Conservation (phyloP, 2,888 invertebrate genomes). For the Unio delphinus region DNA sequence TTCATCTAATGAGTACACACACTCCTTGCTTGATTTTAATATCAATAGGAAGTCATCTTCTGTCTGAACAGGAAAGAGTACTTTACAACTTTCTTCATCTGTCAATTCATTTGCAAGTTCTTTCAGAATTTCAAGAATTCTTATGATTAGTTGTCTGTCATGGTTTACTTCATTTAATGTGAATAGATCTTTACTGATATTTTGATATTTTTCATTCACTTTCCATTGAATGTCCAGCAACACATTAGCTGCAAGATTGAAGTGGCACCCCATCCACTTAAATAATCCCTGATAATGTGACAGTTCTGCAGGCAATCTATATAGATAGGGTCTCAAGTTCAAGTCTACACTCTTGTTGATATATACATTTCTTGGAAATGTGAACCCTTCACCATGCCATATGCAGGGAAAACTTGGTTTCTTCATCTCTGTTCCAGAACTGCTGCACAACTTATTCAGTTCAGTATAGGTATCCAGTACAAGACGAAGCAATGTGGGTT, state of each 20-base stretch:
- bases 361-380: conserved; percentile 6
- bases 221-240: conserved; percentile 5
- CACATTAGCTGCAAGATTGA: conserved; percentile 1
- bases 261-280: conserved; percentile 10
- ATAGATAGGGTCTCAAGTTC: conserved; percentile 21
- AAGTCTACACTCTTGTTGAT: conserved; percentile 8
- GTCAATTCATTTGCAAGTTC: conserved; percentile 11
- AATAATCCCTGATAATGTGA: conserved; percentile 14
- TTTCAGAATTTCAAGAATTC: conserved; percentile 14
- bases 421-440: too few relatives aligned
- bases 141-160: not conserved
- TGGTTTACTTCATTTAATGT: not conserved
- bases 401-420: too few relatives aligned
- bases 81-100: not conserved
- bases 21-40: conserved; percentile 11
- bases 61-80: conserved; percentile 17
- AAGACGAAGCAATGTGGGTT: conserved; percentile 8
- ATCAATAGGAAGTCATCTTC: conserved; percentile 2
- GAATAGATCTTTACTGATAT: not conserved
- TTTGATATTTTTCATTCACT: conserved; percentile 10
- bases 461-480: conserved; percentile 2
- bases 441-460: too few relatives aligned
- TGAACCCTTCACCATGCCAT: conserved; percentile 20
- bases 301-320: conserved; percentile 21
- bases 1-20: conserved; percentile 12